Conservation (phyloP, 2,888 invertebrate genomes). For the Glaucopsyche alexis region DNA sequence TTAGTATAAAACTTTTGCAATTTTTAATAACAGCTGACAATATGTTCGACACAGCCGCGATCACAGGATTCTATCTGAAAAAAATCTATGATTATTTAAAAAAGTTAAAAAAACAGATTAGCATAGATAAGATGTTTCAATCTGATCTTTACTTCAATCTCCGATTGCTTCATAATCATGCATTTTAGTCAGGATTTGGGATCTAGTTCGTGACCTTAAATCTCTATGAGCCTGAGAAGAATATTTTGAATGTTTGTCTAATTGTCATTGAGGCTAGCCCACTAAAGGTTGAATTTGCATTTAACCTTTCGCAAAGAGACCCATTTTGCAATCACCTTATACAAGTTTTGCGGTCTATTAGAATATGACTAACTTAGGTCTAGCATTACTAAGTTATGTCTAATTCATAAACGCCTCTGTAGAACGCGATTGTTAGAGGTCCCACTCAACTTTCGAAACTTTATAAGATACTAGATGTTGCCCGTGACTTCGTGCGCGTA, state of each 20-base stretch:
- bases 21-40: too few species aligned
- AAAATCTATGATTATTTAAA: too few species aligned
- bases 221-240: background rate
- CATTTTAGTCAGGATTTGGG: slow-evolving; percentile 11
- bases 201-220: slow-evolving; percentile 8
- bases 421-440: background rate
- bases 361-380: slow-evolving; percentile 10
- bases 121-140: background rate
- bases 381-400: background rate
- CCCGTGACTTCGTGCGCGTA: too few species aligned
- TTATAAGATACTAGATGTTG: too few species aligned
- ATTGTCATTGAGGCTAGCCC: slow-evolving; percentile 20
- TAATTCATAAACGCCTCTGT: background rate
- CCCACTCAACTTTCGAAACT: too few species aligned
- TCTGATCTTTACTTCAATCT: background rate
- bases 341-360: slow-evolving; percentile 5
- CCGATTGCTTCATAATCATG: background rate
- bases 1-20: too few species aligned
- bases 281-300: slow-evolving; percentile 26
- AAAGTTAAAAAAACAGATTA: too few species aligned
- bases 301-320: slow-evolving; percentile 24
- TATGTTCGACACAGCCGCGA: too few species aligned
- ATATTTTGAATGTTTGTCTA: slow-evolving; percentile 26
- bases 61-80: too few species aligned
- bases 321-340: slow-evolving; percentile 14